phyloP scores from a whole-genome alignment of 2,797 vertebrate species.

The Danio tinwini region DNA sequence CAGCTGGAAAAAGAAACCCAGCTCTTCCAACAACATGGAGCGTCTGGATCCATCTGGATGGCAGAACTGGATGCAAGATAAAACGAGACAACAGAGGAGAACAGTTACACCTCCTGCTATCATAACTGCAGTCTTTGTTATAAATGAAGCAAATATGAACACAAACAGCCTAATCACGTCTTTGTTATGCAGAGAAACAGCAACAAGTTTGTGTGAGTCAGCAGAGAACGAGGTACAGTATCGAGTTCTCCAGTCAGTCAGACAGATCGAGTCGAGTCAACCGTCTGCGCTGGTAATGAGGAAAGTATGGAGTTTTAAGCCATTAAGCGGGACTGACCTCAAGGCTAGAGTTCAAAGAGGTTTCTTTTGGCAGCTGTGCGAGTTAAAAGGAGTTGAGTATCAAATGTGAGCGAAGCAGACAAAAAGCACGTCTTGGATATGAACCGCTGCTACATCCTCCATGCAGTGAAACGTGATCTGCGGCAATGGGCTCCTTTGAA shows the following conservation, averaged over 20 bases:
- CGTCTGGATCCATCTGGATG: conserved; percentile 24
- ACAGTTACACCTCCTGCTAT: neutral
- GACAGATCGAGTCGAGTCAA: conserved; percentile 48
- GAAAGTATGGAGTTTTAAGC: conserved; percentile 29
- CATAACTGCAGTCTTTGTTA: neutral
- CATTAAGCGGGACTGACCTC: conserved; percentile 53
- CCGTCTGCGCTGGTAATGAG: conserved; percentile 41
- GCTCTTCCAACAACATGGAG: conserved; percentile 39
- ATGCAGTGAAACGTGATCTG: conserved; percentile 22
- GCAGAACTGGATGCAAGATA: conserved; percentile 22
- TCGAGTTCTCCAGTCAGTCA: conserved; percentile 42
- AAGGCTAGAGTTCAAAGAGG: conserved; percentile 48
- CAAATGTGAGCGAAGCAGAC: conserved; percentile 39
- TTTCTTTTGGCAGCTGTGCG: conserved; percentile 50
- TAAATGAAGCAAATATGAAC: neutral
- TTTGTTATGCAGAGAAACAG: conserved; percentile 38
- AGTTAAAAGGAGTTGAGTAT: conserved; percentile 46
- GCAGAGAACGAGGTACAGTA: conserved; percentile 40
- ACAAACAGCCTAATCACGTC: neutral
- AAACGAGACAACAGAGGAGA: conserved; percentile 28
- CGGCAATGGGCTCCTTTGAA: conserved; percentile 22
- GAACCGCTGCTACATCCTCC: conserved; percentile 3
- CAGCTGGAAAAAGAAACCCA: conserved; percentile 52
- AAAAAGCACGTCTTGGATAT: conserved; percentile 41
- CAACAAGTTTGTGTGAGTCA: conserved; percentile 36